Conservation (phyloP, 1,140 invertebrate genomes). For the Dendroctonus valens region DNA sequence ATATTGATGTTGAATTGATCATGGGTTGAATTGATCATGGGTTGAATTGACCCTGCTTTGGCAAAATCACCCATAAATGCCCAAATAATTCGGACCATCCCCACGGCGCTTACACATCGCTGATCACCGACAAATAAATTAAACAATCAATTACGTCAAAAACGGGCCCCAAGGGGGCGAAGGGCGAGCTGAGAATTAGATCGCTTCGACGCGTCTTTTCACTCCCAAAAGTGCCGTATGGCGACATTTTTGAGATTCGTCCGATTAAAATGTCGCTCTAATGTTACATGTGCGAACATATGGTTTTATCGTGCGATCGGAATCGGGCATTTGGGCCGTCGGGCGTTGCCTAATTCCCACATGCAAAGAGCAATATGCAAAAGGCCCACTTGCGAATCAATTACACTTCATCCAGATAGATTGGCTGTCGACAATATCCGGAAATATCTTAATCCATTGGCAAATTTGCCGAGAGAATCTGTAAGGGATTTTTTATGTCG, state of each 20-base stretch:
- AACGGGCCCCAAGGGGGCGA: conserved; percentile 26
- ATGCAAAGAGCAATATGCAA: background rate
- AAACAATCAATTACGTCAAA: conserved; percentile 35
- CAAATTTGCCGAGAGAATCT: background rate
- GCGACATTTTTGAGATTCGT: conserved; percentile 23
- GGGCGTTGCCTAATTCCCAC: background rate
- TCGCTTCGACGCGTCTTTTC: conserved; percentile 31
- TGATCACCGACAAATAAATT: conserved; percentile 24
- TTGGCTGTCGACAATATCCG: background rate
- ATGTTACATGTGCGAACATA: conserved; percentile 27
- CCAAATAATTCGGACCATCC: conserved; percentile 8
- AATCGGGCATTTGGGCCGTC: background rate
- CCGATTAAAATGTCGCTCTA: conserved; percentile 14
- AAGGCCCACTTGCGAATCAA: background rate
- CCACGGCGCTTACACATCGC: background rate
- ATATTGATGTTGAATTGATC: too few relatives aligned
- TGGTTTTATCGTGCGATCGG: conserved; percentile 24
- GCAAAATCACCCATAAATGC: conserved; percentile 12
- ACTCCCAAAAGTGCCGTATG: conserved; percentile 32
- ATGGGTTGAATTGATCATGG: too few relatives aligned
- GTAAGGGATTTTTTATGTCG: background rate
- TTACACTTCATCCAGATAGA: background rate
- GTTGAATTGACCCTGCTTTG: too few relatives aligned
- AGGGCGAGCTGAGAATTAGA: conserved; percentile 24
- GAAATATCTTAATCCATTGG: background rate